Conservation (phyloP, 1,140 invertebrate species). For the Diuraphis noxia region DNA sequence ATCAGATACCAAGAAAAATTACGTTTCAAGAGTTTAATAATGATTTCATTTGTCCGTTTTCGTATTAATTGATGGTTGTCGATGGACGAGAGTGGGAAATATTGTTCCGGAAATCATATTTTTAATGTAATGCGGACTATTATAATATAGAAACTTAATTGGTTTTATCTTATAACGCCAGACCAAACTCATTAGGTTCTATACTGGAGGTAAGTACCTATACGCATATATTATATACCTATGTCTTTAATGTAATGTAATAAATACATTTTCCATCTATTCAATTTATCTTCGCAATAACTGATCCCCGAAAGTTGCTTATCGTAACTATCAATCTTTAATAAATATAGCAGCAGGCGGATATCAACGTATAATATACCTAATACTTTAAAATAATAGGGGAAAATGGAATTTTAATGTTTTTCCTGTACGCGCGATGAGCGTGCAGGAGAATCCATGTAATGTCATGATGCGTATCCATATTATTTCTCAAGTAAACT, state of each 20-base stretch:
- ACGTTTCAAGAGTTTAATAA: not conserved
- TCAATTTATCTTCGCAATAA: slow-evolving; percentile 18
- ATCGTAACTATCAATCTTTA: slow-evolving; percentile 34
- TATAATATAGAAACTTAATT: not conserved
- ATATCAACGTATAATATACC: not conserved
- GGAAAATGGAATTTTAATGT: not conserved
- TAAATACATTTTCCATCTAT: not conserved
- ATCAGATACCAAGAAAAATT: not conserved
- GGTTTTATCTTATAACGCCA: not conserved
- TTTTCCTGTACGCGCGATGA: not conserved
- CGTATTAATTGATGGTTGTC: not conserved
- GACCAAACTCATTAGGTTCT: not conserved
- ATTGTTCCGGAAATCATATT: not conserved
- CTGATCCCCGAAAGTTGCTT: slow-evolving; percentile 4
- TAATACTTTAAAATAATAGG: not conserved
- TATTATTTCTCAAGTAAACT: not conserved
- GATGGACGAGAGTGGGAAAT: not conserved
- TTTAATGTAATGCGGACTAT: not conserved
- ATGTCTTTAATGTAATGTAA: not conserved
- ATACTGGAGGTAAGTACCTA: not conserved
- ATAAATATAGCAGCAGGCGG: not conserved
- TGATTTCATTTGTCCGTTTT: not conserved
- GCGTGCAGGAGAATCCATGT: not conserved
- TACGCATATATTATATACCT: no score
- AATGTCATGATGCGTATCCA: not conserved